A percentile compares a stretch with the other conserved stretches of the same genome.
phyloP scores from a whole-genome alignment of 2,113 vertebrate species.

The Thryonomys swinderianus region DNA sequence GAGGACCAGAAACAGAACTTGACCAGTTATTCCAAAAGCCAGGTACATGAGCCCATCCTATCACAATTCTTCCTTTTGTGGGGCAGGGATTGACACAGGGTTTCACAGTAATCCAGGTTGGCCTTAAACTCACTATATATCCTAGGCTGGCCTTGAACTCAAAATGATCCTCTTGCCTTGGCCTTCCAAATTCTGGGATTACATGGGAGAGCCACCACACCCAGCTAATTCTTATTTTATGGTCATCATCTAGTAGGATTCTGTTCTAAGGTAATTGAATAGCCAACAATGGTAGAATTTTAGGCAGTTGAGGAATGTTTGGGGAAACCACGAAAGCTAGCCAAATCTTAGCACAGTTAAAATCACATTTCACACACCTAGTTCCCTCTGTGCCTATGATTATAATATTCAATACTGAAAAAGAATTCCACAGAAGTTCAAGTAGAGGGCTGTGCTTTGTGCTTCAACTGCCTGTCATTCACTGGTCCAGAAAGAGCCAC shows the following conservation, averaged over 20 bases:
- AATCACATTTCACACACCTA: conserved; percentile 39
- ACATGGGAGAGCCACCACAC: too few species aligned
- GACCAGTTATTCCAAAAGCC: conserved; percentile 2
- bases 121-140: too few species aligned
- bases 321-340: background rate
- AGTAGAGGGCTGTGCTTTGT: background rate
- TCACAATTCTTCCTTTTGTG: background rate
- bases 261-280: conserved; percentile 72
- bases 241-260: conserved; percentile 62
- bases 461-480: background rate
- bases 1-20: conserved; percentile 41
- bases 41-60: background rate
- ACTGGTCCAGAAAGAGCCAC: conserved; percentile 1
- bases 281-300: conserved; percentile 62
- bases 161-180: too few species aligned
- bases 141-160: too few species aligned
- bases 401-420: background rate
- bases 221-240: background rate
- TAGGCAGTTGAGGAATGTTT: conserved; percentile 5
- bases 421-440: conserved; percentile 19
- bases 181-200: too few species aligned
- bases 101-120: too few species aligned
- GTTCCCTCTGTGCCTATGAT: conserved; percentile 3
- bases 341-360: conserved; percentile 42
- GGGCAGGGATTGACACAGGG: too few species aligned